Evolutionary conservation across 2,797 vertebrate species (phyloP), one percentile per base, ranked within the genome.

Genomic region (Melanotaenia parkinsoni): DNA sequence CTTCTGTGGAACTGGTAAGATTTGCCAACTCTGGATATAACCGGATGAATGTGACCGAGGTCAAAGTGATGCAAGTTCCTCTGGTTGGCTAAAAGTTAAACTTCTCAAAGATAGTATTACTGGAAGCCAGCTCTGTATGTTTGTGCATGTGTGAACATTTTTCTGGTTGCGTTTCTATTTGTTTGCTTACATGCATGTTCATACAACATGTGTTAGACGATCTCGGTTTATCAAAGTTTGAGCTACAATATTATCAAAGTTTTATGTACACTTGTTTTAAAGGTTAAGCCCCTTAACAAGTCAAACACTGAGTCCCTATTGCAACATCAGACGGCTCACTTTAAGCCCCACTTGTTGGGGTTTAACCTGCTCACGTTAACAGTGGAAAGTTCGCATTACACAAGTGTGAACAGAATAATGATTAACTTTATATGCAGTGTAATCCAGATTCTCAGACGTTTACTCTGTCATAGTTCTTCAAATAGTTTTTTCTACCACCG

Each of bases 1-100:
- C 24, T 38, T 22, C 30, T 80, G 51, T 54, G 58, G 73, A 12
- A 28, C 12, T 22, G 13, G 0, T 11, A 16, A 32, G 40, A 58
- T 24, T 32, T 45, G 28, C 35, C 63, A 65, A 6, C 22, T 74
- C 47, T 0, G 12, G 60, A 10, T 62, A 14, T 14, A 77, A 69
- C 72, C 81, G 58, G 43, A 73, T 70, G 14, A 40, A 70, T 60
- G 43, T 54, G 58, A 45, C 63, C 22, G 1, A 5, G 70, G 66
- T 85, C 67, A 74, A 47, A 64, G 70, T 72, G 72, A 75, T 45
- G 54, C 20, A 82, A 66, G 59, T 0, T 8, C 43, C 61, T 30
- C 14, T 57, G 16, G 22, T 26, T 61, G 22, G 81, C 90, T 85
- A 79, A 82, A 87, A 35, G 76, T 83, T 89, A 77, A 88, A 84